Evolutionary conservation across 2,888 invertebrate genomes (phyloP), one percentile per base, ranked within the genome.

Genomic region (Arge pagana): DNA sequence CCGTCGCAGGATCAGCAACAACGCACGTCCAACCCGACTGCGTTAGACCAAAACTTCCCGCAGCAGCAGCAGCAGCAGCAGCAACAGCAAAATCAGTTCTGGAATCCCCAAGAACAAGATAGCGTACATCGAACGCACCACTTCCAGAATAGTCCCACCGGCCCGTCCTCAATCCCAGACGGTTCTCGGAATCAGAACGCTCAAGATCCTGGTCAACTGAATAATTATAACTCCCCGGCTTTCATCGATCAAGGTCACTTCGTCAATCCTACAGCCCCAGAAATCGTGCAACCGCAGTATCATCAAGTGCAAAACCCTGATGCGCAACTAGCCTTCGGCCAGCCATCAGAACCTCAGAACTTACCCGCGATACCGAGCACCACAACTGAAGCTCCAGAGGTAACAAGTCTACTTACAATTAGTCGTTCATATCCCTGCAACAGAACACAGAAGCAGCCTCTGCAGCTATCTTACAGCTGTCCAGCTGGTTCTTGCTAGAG

Each of bases 1-100:
- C 66, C 65, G 31, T 16, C 48, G 5, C 33, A 50, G n/a, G 53
- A 60, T 28, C 59, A 53, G 40, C 59, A 40, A 26, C 54, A 10
- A 11, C 30, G 48, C n/a, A 31, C 35, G 1, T 28, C 40, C 26
- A 54, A 56, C 21, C 41, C 52, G 39, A 53, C 52, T 48, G 43
- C 39, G 15, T 51, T 28, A 24, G 37, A 30, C 7, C 40, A 26
- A 40, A 26, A n/a, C 2, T 15, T 15, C 42, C 42, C 3, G 28
- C 28, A 19, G 19, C 30, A 30, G 21, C 18, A 7, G 8, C 26
- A n/a, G 26, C 8, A 26, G 7, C 26, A 10, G n/a, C 28, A 18
- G 30, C 16, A n/a, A n/a, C 11, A 16, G 18, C 28, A 42, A 30
- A 11, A 42, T 28, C n/a, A n/a, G n/a, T n/a, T n/a, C n/a, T n/a